Conservation (phyloP, 2,888 invertebrate species). For the Ophraella communa region DNA sequence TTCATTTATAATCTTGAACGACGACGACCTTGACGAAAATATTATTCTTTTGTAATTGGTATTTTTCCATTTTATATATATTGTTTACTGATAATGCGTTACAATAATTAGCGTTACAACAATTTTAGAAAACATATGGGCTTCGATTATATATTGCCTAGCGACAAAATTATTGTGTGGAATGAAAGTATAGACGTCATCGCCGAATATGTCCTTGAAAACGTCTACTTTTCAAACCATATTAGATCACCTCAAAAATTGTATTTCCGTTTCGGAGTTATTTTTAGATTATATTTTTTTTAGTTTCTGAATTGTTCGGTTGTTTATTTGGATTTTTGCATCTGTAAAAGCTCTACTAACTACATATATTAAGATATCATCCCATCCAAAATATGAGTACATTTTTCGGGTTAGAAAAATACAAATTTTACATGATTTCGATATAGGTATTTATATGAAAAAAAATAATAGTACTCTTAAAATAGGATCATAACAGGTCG, state of each 20-base stretch:
- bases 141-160: constrained; percentile 11
- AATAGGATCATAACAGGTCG: too few relatives aligned
- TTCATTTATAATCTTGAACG: constrained; percentile 8
- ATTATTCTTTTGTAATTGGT: constrained; percentile 39
- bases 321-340: background rate
- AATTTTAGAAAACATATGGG: constrained; percentile 37
- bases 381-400: too few relatives aligned
- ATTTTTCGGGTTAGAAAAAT: too few relatives aligned
- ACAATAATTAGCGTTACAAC: constrained; percentile 35
- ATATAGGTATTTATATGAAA: too few relatives aligned
- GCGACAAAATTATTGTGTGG: background rate
- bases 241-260: constrained; percentile 31
- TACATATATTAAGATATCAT: too few relatives aligned
- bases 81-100: constrained; percentile 39
- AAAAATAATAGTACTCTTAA: too few relatives aligned
- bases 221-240: constrained; percentile 29
- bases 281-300: background rate
- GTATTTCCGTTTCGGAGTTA: background rate
- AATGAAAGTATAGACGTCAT: constrained; percentile 8
- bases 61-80: constrained; percentile 36
- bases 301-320: background rate
- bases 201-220: constrained; percentile 24
- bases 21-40: constrained; percentile 29
- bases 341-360: too few relatives aligned
- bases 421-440: too few relatives aligned